Evolutionary conservation across 2,888 invertebrate genomes (phyloP).

Genomic region (Macrosoma leucophasiata): DNA sequence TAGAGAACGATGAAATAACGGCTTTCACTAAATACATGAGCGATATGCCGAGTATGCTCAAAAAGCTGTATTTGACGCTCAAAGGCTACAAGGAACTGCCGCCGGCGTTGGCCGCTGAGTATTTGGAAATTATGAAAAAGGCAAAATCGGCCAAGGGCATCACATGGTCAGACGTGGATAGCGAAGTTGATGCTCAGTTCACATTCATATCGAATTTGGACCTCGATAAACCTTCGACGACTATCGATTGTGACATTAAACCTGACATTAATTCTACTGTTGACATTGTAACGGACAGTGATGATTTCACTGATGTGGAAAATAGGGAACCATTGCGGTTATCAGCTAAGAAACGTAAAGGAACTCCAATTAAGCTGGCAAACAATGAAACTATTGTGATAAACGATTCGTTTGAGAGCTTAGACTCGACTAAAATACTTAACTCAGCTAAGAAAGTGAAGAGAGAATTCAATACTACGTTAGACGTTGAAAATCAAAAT

Average conservation of each 20-base stretch:
- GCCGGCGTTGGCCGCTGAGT: constrained; percentile 72
- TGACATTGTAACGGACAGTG: constrained; percentile 52
- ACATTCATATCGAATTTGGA: constrained; percentile 52
- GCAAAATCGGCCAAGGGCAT: constrained; percentile 77
- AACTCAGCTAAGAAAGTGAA: constrained; percentile 59
- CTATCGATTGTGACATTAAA: constrained; percentile 26
- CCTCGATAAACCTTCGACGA: constrained; percentile 41
- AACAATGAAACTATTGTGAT: constrained; percentile 63
- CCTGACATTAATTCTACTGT: constrained; percentile 34
- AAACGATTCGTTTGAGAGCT: constrained; percentile 55
- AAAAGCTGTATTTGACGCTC: constrained; percentile 75
- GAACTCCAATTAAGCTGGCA: constrained; percentile 53
- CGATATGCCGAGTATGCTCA: constrained; percentile 71
- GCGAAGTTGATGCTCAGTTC: constrained; percentile 40
- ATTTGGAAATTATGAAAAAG: constrained; percentile 74
- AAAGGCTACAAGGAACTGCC: constrained; percentile 77
- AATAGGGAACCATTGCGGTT: constrained; percentile 38
- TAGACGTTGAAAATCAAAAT: constrained; percentile 44
- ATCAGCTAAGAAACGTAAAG: constrained; percentile 50
- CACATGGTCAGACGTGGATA: constrained; percentile 74
- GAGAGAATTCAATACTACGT: constrained; percentile 32
- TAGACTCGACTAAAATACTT: constrained; percentile 46
- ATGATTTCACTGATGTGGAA: constrained; percentile 51
- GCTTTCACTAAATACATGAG: constrained; percentile 65
- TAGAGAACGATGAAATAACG: constrained; percentile 71